Evolutionary conservation across 2,797 vertebrate genomes (phyloP).

Genomic region (Argentina silus): DNA sequence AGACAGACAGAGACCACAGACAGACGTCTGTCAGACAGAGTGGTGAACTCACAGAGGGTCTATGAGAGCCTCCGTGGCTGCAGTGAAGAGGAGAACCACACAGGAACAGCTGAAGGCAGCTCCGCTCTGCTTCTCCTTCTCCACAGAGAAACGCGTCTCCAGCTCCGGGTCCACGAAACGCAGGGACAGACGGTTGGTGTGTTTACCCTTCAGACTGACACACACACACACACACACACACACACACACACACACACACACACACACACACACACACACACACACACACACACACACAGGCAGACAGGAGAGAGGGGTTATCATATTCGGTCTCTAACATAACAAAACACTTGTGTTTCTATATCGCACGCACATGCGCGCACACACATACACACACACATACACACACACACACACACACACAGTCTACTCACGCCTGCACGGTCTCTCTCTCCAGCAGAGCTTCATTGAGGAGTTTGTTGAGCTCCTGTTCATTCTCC

Average conservation of each 20-base stretch:
- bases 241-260: too few species aligned
- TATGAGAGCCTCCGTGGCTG: conserved; percentile 86
- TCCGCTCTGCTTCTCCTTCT: conserved; percentile 97
- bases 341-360: too few species aligned
- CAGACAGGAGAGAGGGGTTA: too few species aligned
- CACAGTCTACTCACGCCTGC: conserved; percentile 85
- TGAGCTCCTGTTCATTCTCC: conserved; percentile 93
- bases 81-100: conserved; percentile 88
- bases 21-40: not conserved
- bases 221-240: conserved; percentile 14
- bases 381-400: conserved; percentile 9
- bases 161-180: conserved; percentile 91
- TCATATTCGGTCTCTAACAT: too few species aligned
- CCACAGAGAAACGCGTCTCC: conserved; percentile 92
- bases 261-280: not conserved
- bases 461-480: conserved; percentile 93
- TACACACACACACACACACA: not conserved
- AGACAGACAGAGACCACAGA: not conserved
- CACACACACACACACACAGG: not conserved
- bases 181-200: conserved; percentile 91
- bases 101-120: conserved; percentile 96
- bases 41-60: conserved; percentile 83
- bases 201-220: conserved; percentile 87
- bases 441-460: conserved; percentile 91
- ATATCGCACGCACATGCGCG: conserved; percentile 5